A percentile compares a stretch with the other conserved stretches of the same genome.
phyloP scores from a whole-genome alignment of 2,113 vertebrate genomes.

The Nothobranchius kuhntae region DNA sequence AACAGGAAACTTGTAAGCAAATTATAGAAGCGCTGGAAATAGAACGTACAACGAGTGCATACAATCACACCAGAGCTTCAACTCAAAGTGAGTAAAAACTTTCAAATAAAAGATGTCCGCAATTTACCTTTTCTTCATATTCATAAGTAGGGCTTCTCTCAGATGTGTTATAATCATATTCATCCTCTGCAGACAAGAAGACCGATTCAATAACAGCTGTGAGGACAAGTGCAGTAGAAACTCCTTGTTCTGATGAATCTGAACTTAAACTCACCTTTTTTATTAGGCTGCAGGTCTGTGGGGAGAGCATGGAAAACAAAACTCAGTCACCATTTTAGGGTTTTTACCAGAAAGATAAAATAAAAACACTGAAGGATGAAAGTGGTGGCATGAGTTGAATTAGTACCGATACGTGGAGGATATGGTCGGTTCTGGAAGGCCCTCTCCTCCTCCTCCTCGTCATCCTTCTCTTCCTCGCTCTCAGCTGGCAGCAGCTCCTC shows the following conservation, averaged over 20 bases:
- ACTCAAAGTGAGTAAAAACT: neutral
- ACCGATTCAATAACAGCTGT: neutral
- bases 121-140: conserved; percentile 81
- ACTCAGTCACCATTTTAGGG: no score
- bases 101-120: neutral
- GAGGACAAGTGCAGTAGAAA: neutral
- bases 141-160: conserved; percentile 81
- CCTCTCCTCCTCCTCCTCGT: conserved; percentile 81
- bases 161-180: conserved; percentile 82
- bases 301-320: conserved; percentile 8
- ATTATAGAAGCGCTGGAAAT: conserved; percentile 1
- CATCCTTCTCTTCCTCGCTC: conserved; percentile 82
- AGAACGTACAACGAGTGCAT: neutral
- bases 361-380: neutral
- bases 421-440: conserved; percentile 81
- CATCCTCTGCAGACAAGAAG: conserved; percentile 68
- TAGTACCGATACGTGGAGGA: conserved; percentile 74
- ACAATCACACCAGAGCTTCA: neutral
- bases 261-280: conserved; percentile 77
- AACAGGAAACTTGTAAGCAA: neutral
- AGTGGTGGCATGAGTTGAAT: neutral
- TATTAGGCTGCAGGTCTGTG: conserved; percentile 77
- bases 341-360: conserved; percentile 3
- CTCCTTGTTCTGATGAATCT: neutral
- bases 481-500: conserved; percentile 84